Base-by-base conservation (phyloP, 2,113 vertebrate species). In the Climacteris rufus region DNA sequence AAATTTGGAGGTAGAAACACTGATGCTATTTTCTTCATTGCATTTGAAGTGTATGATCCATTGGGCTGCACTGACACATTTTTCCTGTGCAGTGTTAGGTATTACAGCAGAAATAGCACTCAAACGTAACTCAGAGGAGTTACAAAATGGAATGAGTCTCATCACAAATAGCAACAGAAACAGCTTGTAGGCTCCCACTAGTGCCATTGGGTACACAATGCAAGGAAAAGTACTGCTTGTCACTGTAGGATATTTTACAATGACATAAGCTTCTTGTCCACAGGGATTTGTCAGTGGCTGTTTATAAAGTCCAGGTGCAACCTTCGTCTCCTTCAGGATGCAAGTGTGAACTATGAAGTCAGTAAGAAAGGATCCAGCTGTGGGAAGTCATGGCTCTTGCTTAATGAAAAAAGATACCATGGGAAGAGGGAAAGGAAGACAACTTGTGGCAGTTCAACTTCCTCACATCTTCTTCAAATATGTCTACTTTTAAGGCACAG, bases 221-320 rank as follows among this genome's bases (percentile, higher is more conserved):
- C 78, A 83, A 96, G 95, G 89, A 93, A 96, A 94, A 93, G 19
- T 53, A 65, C 40, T 59, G 33, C 50, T 70, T 65, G 50, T 22
- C 74, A 59, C 75, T 69, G 20, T 35, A 68, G 47, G 68, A 74
- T 70, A 42, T 69, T 78, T 84, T 23, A 42, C 45, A 87, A 65
- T 87, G 69, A 91, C 83, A 79, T 69, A 68, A 96, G 64, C 54
- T 72, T 25, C 30, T 1, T 61, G 57, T 65, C 78, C 65, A 39
- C 37, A 31, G 81, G 69, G 87, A 91, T 89, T 83, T 93, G 68
- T 54, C 83, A 42, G 85, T 10, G 45, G 40, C 83, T 91, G 49
- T 93, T 95, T 91, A 84, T 71, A 94, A 89, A 93, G n/a, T 27
- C 75, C 84, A 95, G 81, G 95, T 93, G 93, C 60, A 61, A 49